Evolutionary conservation across 2,113 vertebrate genomes (phyloP).

Genomic region (Mionectes macconnelli): DNA sequence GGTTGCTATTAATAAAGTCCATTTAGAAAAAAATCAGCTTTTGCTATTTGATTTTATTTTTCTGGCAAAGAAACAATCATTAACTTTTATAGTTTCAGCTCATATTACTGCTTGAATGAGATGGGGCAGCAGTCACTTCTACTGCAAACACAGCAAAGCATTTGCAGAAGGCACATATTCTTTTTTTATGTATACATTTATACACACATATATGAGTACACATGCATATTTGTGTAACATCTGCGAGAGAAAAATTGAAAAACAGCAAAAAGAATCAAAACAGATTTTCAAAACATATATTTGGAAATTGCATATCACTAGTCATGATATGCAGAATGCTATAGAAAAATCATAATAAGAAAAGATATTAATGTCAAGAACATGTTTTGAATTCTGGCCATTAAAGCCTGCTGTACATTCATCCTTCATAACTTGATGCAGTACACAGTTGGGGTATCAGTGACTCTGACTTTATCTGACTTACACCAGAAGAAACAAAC

Average conservation of each 20-base stretch:
- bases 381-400: not conserved
- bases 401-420: not conserved
- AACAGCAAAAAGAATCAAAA: not conserved
- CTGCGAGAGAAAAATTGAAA: not conserved
- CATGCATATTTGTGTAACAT: not conserved
- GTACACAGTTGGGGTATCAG: not conserved
- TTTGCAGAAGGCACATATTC: not conserved
- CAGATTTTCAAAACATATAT: not conserved
- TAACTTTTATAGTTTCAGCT: conserved; percentile 18
- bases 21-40: not conserved
- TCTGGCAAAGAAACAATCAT: not conserved
- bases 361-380: not conserved
- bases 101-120: not conserved
- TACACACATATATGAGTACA: not conserved
- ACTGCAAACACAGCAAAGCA: not conserved
- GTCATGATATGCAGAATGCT: not conserved
- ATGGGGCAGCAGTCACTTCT: not conserved
- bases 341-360: not conserved
- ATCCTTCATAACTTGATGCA: not conserved
- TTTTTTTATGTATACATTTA: not conserved
- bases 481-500: conserved; percentile 5
- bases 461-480: not conserved
- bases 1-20: not conserved
- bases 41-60: not conserved
- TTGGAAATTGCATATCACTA: not conserved